phyloP scores from a whole-genome alignment of 2,113 vertebrate species.

The Cryptoleucopteryx plumbea region DNA sequence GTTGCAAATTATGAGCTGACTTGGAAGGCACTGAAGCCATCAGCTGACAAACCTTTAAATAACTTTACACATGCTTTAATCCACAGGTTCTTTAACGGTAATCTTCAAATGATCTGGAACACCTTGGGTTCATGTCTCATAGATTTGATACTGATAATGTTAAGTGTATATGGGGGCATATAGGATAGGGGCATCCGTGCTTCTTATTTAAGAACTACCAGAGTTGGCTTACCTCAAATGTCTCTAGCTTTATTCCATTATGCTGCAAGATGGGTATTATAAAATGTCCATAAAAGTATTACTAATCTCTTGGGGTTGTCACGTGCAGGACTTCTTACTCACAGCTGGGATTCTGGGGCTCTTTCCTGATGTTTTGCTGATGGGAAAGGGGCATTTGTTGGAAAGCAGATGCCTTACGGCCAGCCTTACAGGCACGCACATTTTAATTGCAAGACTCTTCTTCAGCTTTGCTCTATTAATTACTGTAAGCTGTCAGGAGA shows the following conservation, averaged over 20 bases:
- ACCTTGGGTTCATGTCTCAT: fast-evolving
- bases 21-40: neutral
- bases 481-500: neutral
- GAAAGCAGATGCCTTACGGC: no score
- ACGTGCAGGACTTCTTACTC: fast-evolving
- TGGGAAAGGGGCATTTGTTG: neutral
- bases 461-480: neutral
- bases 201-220: no score
- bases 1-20: neutral
- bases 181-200: fast-evolving
- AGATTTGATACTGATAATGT: fast-evolving
- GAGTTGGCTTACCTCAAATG: neutral
- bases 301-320: no score
- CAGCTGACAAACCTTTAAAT: neutral
- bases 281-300: fast-evolving
- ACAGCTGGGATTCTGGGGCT: neutral
- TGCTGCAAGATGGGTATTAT: neutral
- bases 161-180: neutral
- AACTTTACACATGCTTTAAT: neutral
- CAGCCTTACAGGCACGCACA: neutral
- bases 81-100: neutral
- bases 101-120: neutral
- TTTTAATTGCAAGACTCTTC: neutral
- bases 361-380: fast-evolving
- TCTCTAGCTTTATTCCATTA: neutral